phyloP scores from a whole-genome alignment of 2,797 vertebrate genomes.

The Heteromormyrus szaboi region DNA sequence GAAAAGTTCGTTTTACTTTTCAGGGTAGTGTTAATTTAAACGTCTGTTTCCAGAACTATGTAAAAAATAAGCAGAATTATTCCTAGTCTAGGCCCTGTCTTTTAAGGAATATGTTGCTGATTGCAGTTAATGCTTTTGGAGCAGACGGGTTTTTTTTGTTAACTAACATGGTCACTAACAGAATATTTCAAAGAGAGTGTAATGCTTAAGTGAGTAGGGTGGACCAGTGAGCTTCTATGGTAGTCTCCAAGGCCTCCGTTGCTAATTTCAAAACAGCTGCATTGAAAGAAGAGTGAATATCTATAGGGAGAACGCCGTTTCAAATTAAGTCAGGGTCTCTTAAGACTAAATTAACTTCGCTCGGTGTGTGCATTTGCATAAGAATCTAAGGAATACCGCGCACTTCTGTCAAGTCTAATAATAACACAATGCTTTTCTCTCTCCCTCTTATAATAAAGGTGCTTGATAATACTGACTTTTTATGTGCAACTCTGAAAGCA shows the following conservation, averaged over 20 bases:
- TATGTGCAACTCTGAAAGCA: not conserved
- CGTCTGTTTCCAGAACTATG: not conserved
- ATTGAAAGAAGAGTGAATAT: slow-evolving; percentile 18
- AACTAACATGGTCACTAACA: not conserved
- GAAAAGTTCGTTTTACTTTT: not conserved
- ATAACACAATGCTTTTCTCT: slow-evolving; percentile 8
- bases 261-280: slow-evolving; percentile 13
- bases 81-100: not conserved
- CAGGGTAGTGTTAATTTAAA: not conserved
- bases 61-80: not conserved
- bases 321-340: slow-evolving; percentile 21
- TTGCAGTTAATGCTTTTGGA: not conserved
- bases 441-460: not conserved
- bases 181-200: not conserved
- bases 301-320: slow-evolving; percentile 12
- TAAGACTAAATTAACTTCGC: slow-evolving; percentile 22
- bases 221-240: slow-evolving; percentile 1
- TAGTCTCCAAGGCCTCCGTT: not conserved
- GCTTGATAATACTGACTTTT: slow-evolving; percentile 9
- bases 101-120: not conserved
- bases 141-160: not conserved
- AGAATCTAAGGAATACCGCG: not conserved
- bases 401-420: slow-evolving; percentile 21
- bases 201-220: not conserved
- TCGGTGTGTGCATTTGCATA: slow-evolving; percentile 5